Conservation (phyloP, 2,888 invertebrate genomes). For the Branchipolynoe longqiensis region DNA sequence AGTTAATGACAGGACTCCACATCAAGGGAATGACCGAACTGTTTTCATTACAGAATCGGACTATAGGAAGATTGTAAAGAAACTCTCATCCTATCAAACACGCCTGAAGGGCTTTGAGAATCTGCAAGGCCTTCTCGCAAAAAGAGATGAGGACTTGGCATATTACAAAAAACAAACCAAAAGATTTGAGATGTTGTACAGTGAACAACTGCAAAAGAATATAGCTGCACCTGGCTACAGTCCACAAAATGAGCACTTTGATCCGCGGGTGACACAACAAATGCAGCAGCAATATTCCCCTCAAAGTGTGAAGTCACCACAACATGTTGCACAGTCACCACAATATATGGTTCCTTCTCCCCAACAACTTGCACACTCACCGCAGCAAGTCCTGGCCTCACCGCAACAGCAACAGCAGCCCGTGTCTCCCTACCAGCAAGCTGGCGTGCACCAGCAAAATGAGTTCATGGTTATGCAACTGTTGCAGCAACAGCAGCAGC, state of each 20-base stretch:
- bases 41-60: too few relatives aligned
- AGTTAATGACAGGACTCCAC: too few relatives aligned
- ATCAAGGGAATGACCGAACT: too few relatives aligned
- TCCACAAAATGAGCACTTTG: too few relatives aligned
- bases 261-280: neutral
- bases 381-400: neutral
- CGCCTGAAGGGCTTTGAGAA: constrained; percentile 1
- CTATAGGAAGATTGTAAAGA: too few relatives aligned
- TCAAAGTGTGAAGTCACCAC: neutral
- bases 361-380: neutral
- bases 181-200: neutral
- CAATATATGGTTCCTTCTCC: neutral
- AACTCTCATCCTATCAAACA: neutral
- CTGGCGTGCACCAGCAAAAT: too few relatives aligned
- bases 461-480: too few relatives aligned
- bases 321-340: neutral
- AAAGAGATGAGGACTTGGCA: constrained; percentile 7
- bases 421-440: too few relatives aligned
- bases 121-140: neutral
- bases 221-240: too few relatives aligned
- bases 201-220: neutral
- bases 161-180: neutral
- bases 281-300: neutral
- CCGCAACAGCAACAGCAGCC: too few relatives aligned
- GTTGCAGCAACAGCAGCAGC: too few relatives aligned